Base-by-base conservation (phyloP, 1,140 invertebrate species). In the Nylanderia fulva region DNA sequence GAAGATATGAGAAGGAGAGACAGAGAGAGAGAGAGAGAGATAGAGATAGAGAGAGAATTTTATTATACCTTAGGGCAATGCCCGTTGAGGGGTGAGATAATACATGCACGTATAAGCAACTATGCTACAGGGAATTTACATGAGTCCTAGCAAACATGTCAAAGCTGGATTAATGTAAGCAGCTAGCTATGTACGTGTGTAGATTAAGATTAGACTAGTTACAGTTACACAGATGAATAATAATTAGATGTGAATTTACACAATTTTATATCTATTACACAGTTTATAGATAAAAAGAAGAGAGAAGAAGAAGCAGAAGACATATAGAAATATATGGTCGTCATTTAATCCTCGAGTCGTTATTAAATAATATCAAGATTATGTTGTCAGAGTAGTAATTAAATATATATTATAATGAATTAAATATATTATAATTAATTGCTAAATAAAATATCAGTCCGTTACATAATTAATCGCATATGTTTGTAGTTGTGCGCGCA, bases 161-260 rank as follows among this genome's bases (percentile, higher is more conserved):
- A 82, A 82, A 82, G 64, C 66, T 82, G 27, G 77, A 82, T 82
- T 82, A 72, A 72, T 80, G 52, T 42, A 58, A 58, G 24, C 36
- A 71, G 21, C 29, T 69, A 42, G 36, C 52, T 72, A 58, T 27
- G 52, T 56, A 58, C 36, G 52, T 56, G 24, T 29, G 48, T 39
- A 54, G 45, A 68, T 79, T 33, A 64, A 48, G 27, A 79, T 72
- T 58, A 71, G 54, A 72, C 71, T 80, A 80, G 45, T 71, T 42
- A 58, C 36, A 36, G 24, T 36, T 64, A 39, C 42, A 58, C 24
- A 39, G 63, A 63, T 36, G 2, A 77, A 33, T 54, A 13, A 29
- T 21, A 82, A 72, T 39, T 58, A 39, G 33, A 36, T 7, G n/a
- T n/a, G 8, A 75, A 61, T 42, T 61, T n/a, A 74, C 4, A 52